Base-by-base conservation (phyloP, 2,888 invertebrate species). In the Mycalesis mineus region DNA sequence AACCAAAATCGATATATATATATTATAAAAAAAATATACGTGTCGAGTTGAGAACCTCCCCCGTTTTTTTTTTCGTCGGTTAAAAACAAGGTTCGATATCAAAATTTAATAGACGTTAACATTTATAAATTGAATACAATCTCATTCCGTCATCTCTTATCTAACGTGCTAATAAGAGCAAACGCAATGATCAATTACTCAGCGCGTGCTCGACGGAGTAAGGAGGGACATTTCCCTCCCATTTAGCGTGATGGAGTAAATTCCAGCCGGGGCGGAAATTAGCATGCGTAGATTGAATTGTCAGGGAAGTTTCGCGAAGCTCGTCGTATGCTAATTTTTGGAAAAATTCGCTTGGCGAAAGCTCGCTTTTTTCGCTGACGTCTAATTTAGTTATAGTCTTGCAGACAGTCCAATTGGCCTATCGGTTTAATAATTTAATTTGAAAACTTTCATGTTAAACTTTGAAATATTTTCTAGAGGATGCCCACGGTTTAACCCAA, bases 231-330 rank as follows among this genome's bases (percentile, higher is more conserved):
- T 52, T 52, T 42, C 11, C 33, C 29, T 41, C 54, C 63, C 59
- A 62, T 65, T 64, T 55, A 45, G 61, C 56, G 58, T 62, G 66
- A 58, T 60, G 60, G 56, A 61, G 58, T 22, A 58, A 55, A 57
- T 58, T 50, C 51, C 40, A 29, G 49, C 54, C 48, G 47, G 55
- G 48, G 56, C 52, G 56, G 61, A 69, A 72, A 72, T 73, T 72
- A 69, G 71, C 72, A 70, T 72, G 69, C 71, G 68, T 70, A 69
- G 71, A 73, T 73, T 72, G 73, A 70, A 72, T 71, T 70, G 69
- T 70, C 69, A 64, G 64, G 62, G 64, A 70, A 70, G 63, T 70
- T 72, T 62, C 54, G 60, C 55, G 55, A 62, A 66, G 62, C 62
- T 61, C 58, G 67, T 66, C 63, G 62, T 65, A 65, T 68, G 66